Base-by-base conservation (phyloP, 2,888 invertebrate genomes). In the Bursaphelenchus okinawaensis region DNA sequence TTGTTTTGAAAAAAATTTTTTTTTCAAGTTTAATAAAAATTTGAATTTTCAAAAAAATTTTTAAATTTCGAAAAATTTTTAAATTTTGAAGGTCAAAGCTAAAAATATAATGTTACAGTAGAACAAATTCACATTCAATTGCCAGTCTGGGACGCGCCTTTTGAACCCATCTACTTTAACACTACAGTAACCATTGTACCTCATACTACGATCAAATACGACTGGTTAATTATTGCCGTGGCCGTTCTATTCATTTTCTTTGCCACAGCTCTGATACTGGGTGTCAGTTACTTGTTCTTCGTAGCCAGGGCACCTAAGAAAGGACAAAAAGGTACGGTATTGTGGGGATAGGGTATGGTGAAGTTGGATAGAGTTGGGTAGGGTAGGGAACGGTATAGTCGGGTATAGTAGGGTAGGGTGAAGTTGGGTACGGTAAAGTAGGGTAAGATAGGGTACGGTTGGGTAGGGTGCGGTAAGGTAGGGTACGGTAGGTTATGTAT, bases 121-220 rank as follows among this genome's bases (percentile, higher is more conserved):
- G 52, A 54, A 51, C 69, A 68, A 23, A 52, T 71, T 8, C 61
- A 57, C 40, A 63, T 69, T 22, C 62, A 69, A 22, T 63, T 69
- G 12, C 69, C 69, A 7, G 22, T 72, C 7, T 69, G 69, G 69
- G 69, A 72, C 40, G 69, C 69, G 16, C 62, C 50, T 6, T 71
- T 71, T 29, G 28, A 28, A 12, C 71, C 69, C 16, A 55, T 69
- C n/a, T 24, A 12, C n/a, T 71, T 69, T 56, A 54, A 68, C 22
- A 68, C 68, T 22, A 62, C 62, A 4, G 54, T 54, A 12, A 16
- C 40, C 16, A 4, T 40, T 1, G n/a, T 40, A 3, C 12, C 40
- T 1, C 16, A 16, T 16, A 40, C 40, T n/a, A 12, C 40, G 6
- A 40, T 40, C 16, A n/a, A 40, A 40, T 40, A 40, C 40, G 40